Percentiles rank a stretch among this genome's conserved stretches.
Evolutionary conservation across 2,113 vertebrate species (phyloP).

Genomic region (Datnioides undecimradiatus): DNA sequence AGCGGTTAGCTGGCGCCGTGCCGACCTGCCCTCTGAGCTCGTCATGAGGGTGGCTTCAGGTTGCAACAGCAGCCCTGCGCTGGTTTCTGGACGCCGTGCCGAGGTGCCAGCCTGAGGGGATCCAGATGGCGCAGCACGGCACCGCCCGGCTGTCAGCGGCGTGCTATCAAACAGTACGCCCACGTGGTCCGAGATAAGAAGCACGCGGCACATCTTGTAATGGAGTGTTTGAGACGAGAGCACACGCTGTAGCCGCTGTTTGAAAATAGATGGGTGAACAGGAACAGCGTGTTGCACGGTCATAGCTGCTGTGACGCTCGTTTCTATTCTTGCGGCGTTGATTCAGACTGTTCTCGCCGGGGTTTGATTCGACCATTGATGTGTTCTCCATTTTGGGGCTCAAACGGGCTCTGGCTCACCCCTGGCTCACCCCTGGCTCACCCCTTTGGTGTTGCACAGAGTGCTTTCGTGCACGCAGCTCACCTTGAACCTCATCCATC

Average conservation of each 20-base stretch:
- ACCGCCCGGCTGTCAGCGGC: conserved; percentile 34
- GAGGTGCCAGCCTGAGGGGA: conserved; percentile 27
- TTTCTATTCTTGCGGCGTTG: not conserved
- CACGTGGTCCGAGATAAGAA: conserved; percentile 9
- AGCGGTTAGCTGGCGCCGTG: conserved; percentile 15
- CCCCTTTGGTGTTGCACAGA: not conserved
- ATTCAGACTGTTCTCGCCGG: not conserved
- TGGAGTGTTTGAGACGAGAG: conserved; percentile 19
- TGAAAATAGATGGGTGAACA: conserved; percentile 6
- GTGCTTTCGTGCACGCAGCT: not conserved
- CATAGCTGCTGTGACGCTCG: not conserved
- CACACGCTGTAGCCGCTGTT: conserved; percentile 22
- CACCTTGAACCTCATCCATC: conserved; percentile 7
- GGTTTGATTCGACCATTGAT: not conserved
- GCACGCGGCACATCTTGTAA: conserved; percentile 13
- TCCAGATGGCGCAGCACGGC: conserved; percentile 49
- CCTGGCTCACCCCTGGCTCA: too few species aligned
- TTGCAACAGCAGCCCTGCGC: conserved; percentile 37
- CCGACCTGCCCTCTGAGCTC: conserved; percentile 5
- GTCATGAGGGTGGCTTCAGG: conserved; percentile 3
- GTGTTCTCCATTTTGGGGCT: too few species aligned
- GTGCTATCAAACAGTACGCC: conserved; percentile 28
- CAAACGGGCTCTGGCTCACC: too few species aligned
- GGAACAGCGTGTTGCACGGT: not conserved
- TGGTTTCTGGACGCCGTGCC: conserved; percentile 26